These are phyloP conservation scores for Actinernus sp. DNA, from an alignment of 92 coral and sea anemone genomes.

Conservation along the genomic window DNA sequence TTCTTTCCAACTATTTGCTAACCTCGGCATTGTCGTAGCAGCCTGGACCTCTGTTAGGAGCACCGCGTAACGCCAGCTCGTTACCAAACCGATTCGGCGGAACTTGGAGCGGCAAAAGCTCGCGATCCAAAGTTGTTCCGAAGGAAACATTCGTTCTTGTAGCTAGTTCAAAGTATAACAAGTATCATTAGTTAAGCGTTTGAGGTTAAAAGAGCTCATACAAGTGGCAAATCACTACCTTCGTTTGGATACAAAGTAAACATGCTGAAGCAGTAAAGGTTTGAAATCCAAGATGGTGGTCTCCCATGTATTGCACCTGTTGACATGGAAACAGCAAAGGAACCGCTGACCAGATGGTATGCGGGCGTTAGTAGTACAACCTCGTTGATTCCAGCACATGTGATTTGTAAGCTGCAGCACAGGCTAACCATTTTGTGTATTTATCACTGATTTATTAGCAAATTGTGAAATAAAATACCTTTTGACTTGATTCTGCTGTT, in stretches of 20 bases:
- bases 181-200: not conserved
- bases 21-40: constrained; percentile 97
- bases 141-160: constrained; percentile 67
- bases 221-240: constrained; percentile 9
- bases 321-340: constrained; percentile 20
- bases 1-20: constrained; percentile 6
- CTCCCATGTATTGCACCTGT: constrained; percentile 5
- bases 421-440: too few relatives aligned
- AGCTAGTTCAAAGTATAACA: constrained; percentile 12
- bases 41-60: constrained; percentile 95
- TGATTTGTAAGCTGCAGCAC: too few relatives aligned
- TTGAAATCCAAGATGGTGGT: constrained; percentile 24
- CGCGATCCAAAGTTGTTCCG: constrained; percentile 93
- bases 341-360: constrained; percentile 10
- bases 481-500: too few relatives aligned
- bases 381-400: too few relatives aligned
- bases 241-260: constrained; percentile 32
- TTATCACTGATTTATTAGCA: too few relatives aligned
- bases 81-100: constrained; percentile 95
- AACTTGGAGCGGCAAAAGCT: constrained; percentile 83
- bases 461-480: too few relatives aligned
- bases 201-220: not conserved
- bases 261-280: constrained; percentile 30
- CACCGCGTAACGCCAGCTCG: constrained; percentile 77
- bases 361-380: too few relatives aligned